These are phyloP conservation scores for Tribolium madens DNA, from an alignment of 1,140 invertebrate species.

Conservation along the genomic window DNA sequence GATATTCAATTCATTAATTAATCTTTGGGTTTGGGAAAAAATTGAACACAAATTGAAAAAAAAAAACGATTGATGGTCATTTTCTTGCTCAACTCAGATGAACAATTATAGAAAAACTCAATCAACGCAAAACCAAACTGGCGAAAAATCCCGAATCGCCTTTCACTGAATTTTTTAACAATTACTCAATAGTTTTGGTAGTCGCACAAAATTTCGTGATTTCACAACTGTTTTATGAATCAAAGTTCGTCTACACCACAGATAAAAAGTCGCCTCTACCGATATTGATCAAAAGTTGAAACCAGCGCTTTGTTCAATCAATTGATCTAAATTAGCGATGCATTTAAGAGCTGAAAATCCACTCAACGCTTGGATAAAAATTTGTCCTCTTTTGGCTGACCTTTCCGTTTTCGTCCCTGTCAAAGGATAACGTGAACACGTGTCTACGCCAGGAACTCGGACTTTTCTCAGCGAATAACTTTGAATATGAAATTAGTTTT, in stretches of 20 bases:
- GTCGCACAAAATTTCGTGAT: background rate
- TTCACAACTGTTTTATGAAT: background rate
- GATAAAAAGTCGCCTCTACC: background rate
- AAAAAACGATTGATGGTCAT: background rate
- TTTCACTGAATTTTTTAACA: background rate
- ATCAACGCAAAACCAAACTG: background rate
- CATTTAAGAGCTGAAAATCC: background rate
- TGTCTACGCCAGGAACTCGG: background rate
- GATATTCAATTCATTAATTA: too few relatives aligned
- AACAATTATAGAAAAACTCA: background rate
- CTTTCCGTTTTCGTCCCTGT: background rate
- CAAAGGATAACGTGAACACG: background rate
- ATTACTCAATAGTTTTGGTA: background rate
- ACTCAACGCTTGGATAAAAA: background rate
- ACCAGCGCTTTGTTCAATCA: background rate
- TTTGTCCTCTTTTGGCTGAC: background rate
- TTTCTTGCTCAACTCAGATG: background rate
- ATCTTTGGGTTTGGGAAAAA: background rate
- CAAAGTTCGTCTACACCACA: background rate
- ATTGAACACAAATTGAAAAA: background rate
- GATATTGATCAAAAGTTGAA: background rate
- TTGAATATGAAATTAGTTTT: slow-evolving; percentile 27
- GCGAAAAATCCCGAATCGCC: background rate
- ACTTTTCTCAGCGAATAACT: slow-evolving; percentile 28
- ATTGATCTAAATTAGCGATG: too few relatives aligned